These are phyloP conservation scores for Zaprionus tsacasi DNA, from an alignment of 1,140 invertebrate genomes.

Conservation along the genomic window DNA sequence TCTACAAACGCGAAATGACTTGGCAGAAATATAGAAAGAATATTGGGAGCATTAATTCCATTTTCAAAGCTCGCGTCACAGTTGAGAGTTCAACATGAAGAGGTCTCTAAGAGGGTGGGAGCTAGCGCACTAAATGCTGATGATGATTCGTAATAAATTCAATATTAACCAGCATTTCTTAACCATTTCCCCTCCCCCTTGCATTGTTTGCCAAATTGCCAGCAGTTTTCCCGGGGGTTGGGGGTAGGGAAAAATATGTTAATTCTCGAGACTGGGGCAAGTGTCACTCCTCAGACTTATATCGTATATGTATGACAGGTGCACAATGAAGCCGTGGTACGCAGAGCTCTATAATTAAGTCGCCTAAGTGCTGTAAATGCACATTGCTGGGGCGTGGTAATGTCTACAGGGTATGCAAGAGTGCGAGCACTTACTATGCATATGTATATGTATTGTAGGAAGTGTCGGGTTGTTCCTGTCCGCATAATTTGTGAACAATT, in stretches of 20 bases:
- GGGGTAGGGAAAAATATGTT: constrained; percentile 50
- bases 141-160: constrained; percentile 79
- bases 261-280: constrained; percentile 51
- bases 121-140: constrained; percentile 54
- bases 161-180: constrained; percentile 75
- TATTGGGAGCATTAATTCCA: constrained; percentile 62
- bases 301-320: constrained; percentile 64
- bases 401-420: constrained; percentile 39
- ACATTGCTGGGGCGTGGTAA: constrained; percentile 51
- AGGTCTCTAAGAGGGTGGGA: neutral
- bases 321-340: constrained; percentile 40
- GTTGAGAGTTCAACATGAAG: constrained; percentile 75
- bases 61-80: constrained; percentile 56
- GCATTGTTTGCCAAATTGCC: constrained; percentile 62
- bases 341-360: constrained; percentile 66
- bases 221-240: constrained; percentile 15
- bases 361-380: constrained; percentile 73
- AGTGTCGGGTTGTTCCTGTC: constrained; percentile 55
- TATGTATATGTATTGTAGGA: constrained; percentile 28
- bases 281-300: constrained; percentile 63
- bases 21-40: constrained; percentile 46
- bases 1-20: constrained; percentile 57
- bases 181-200: neutral
- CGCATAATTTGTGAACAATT: constrained; percentile 80
- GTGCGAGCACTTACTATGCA: constrained; percentile 6